phyloP scores from a whole-genome alignment of 2,888 invertebrate species.

The Papilio protenor region DNA sequence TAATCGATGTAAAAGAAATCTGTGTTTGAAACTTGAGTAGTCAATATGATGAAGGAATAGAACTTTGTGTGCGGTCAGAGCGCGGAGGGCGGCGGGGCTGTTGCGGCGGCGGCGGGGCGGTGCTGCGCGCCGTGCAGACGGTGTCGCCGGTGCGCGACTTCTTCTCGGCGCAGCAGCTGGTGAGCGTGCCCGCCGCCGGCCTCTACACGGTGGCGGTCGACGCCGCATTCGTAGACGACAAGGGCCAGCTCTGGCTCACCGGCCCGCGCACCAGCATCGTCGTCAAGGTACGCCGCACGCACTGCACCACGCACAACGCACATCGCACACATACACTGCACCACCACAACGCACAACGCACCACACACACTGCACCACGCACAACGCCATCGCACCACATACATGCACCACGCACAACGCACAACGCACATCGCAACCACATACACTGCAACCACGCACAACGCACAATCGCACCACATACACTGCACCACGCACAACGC shows the following conservation, averaged over 20 bases:
- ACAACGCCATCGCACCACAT: no score
- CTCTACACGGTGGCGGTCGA: conserved; percentile 89
- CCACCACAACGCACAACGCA: no score
- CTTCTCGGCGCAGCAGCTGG: conserved; percentile 95
- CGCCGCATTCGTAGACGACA: conserved; percentile 93
- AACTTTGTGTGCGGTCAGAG: neutral
- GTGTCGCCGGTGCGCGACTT: conserved; percentile 97
- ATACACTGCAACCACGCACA: no score
- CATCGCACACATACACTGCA: no score
- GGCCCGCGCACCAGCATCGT: conserved; percentile 92
- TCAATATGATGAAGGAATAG: neutral
- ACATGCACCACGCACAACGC: no score
- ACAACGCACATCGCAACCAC: no score
- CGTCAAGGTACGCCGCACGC: conserved; percentile 85
- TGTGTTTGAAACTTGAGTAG: neutral
- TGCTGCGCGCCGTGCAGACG: conserved; percentile 88
- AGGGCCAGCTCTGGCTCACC: conserved; percentile 94
- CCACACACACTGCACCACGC: no score
- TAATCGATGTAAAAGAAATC: no score
- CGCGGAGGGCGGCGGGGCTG: neutral
- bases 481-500: no score
- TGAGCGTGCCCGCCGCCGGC: conserved; percentile 85
- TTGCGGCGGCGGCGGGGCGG: conserved; percentile 53
- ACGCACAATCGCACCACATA: no score
- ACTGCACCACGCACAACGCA: no score